Base-by-base conservation (phyloP, 2,888 invertebrate genomes). In the Habroteleia sp. region DNA sequence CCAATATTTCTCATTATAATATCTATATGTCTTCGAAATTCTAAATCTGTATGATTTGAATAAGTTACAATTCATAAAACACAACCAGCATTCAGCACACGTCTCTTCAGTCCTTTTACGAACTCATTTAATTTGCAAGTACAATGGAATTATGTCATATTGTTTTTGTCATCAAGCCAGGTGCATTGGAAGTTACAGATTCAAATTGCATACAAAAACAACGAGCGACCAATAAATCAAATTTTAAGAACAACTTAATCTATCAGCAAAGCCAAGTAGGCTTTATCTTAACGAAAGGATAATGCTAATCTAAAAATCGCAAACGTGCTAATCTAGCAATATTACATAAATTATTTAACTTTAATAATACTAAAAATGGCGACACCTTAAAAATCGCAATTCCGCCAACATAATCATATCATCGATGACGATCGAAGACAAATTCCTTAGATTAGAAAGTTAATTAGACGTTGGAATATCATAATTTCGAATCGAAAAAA, bases 121-220 rank as follows among this genome's bases (percentile, higher is more conserved):
- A 41, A 50, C 13, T 25, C 17, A 29, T 14, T 16, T 39, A 13
- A 65, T 65, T 65, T 65, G 54, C 65, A 65, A 54, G 52, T 65
- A 54, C 52, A 54, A 65, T 65, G 35, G 54, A 65, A 65, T 54
- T 65, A 44, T 65, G 52, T 65, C 65, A 52, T 16, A 27, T 37
- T 60, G 35, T 62, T 41, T 54, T 44, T 39, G 20, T 25, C 25
- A 39, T 52, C 37, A 52, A 39, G 27, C 14, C 39, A 52, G 39
- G 10, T 10, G 8, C 10, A 27, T 10, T 3, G 8, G 8, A 37
- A 16, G 37, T 27, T 23, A n/a, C 27, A 52, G 39, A 52, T 27
- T 37, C 6, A 10, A 2, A 17, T 33, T 33, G 10, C 25, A 48
- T 17, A 29, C 6, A 48, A 48, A 48, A 41, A 25, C 6, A 25